Base-by-base conservation (phyloP, 2,888 invertebrate species). In the Alentia gelatinosa region DNA sequence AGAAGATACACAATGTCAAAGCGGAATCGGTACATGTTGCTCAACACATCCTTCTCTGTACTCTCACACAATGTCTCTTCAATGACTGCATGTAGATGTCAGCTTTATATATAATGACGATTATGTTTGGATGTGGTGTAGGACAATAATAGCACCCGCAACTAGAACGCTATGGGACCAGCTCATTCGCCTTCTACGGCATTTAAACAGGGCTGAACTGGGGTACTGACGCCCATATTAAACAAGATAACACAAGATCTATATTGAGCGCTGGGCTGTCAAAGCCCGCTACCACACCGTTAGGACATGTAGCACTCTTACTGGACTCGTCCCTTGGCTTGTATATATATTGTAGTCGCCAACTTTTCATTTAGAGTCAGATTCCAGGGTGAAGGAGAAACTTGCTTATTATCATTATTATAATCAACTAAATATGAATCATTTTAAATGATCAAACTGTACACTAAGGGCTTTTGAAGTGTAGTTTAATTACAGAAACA, bases 401-500 rank as follows among this genome's bases (percentile, higher is more conserved):
- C n/a, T n/a, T 79, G 79, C 79, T 79, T 86, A 86, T 86, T 47
- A 86, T 86, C 30, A n/a, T 86, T 42, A 47, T 47, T 84, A 86
- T 86, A 42, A 86, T 86, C 35, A n/a, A 68, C 19, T 79, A 79
- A 19, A 42, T 26, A 86, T 47, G 86, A 86, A 86, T 86, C 86
- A 86, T 86, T 86, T 86, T 33, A 89, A 50, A 89, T 89, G 56
- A 89, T 89, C 37, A 63, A 37, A 50, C 56, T 89, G 89, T 89
- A 89, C 63, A 89, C 89, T 86, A 50, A 89, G 56, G 35, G 89
- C 89, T 89, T 89, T 63, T 89, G 89, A 89, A 89, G 63, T 63
- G 89, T 89, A 89, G 89, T 89, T 89, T 89, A 89, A 89, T 89
- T 63, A 89, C 89, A 89, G 37, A 63, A 89, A 79, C 79, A 50